Base-by-base conservation (phyloP, 2,888 invertebrate species). In the Oscheius sp. region DNA sequence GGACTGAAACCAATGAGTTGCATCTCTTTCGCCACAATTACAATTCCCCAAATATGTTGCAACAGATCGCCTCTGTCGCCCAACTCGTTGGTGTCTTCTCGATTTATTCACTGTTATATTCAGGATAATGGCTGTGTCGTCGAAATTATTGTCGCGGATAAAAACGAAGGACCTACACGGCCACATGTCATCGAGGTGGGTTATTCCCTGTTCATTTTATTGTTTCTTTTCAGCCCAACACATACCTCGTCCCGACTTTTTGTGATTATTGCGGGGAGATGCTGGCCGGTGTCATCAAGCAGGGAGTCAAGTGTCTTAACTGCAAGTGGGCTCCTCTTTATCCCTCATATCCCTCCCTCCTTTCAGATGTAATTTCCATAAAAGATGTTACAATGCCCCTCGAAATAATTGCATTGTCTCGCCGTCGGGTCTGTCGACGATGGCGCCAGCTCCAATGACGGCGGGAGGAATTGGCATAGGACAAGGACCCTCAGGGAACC, bases 211-310 rank as follows among this genome's bases (percentile, higher is more conserved):
- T n/a, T n/a, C n/a, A n/a, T n/a, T n/a, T n/a, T n/a, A n/a, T n/a
- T n/a, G n/a, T 5, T 21, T 55, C 12, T 23, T 55, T 74, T 56
- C 46, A 76, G 70, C 76, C 77, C 0, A 77, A 81, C 52, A 75
- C 81, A 35, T 88, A 87, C 73, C 79, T 80, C 69, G 78, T 84
- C 13, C 87, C 88, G n/a, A 88, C 89, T 6, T 88, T 88, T 69
- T 88, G 88, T 74, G 88, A 88, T 72, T 88, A 86, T 71, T 88
- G 88, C 75, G 88, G 89, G 16, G 88, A 88, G 71, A 83, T 88
- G 70, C 75, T 88, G 52, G 79, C 88, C n/a, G 88, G 88, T 7
- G 66, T 88, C 23, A 72, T 88, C 63, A 76, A 83, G 68, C 88
- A 88, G 73, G 88, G 88, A 6, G 79, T 88, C n/a, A 79, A 86